Evolutionary conservation across 2,797 vertebrate genomes (phyloP).

Genomic region (Neosilurus mollespiculum): DNA sequence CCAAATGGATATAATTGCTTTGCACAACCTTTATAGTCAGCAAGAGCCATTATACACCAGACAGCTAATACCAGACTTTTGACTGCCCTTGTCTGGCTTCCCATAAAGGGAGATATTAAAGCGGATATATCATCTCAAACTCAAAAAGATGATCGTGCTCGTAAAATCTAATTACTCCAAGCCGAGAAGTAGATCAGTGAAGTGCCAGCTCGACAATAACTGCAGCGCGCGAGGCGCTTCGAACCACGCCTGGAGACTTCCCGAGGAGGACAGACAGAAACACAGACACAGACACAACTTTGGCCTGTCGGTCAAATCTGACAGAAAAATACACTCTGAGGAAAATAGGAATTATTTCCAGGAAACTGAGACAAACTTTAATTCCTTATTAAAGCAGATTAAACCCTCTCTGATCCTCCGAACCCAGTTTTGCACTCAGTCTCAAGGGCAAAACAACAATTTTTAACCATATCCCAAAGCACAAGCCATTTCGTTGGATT

Average conservation of each 20-base stretch:
- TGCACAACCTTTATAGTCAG: conserved; percentile 58
- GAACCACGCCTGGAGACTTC: conserved; percentile 12
- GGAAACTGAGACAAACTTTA: not conserved
- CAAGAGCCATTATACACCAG: conserved; percentile 56
- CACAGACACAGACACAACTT: not conserved
- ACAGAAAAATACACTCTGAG: not conserved
- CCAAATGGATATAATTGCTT: conserved; percentile 62
- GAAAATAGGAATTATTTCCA: not conserved
- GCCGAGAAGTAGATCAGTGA: conserved; percentile 41
- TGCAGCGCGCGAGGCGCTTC: not conserved
- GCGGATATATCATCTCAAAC: conserved; percentile 49
- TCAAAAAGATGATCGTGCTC: conserved; percentile 51
- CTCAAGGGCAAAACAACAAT: not conserved
- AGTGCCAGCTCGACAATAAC: conserved; percentile 38
- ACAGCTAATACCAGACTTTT: conserved; percentile 54
- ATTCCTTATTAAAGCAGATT: not conserved
- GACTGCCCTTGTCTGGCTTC: conserved; percentile 45
- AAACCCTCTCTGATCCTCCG: not conserved
- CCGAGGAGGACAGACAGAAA: not conserved
- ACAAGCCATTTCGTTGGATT: too few species aligned
- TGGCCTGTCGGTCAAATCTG: not conserved
- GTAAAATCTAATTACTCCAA: conserved; percentile 55
- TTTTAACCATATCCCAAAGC: not conserved
- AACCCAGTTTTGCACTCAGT: not conserved
- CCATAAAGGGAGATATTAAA: conserved; percentile 58